Conservation (phyloP, 2,113 vertebrate species). For the Myocastor coypus region DNA sequence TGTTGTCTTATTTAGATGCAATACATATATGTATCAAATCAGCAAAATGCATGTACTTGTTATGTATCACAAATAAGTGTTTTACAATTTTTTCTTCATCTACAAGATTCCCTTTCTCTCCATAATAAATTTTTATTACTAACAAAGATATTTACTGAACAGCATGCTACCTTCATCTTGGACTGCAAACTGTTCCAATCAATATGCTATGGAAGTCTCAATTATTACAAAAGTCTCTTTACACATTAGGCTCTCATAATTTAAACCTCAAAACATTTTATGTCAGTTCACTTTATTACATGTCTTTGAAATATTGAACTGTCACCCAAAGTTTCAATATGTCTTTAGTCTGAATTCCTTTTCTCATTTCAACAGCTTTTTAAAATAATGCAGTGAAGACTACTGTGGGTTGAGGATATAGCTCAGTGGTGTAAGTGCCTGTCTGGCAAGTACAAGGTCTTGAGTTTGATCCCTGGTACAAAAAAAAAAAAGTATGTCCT, state of each 20-base stretch:
- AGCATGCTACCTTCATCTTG: background rate
- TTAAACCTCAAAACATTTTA: constrained; percentile 1
- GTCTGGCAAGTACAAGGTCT: too few species aligned
- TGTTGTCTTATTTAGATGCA: background rate
- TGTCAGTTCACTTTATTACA: constrained; percentile 35
- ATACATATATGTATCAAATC: too few species aligned
- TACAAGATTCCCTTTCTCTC: constrained; percentile 25
- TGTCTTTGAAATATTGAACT: background rate
- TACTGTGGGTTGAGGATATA: background rate
- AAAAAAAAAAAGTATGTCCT: constrained; percentile 66
- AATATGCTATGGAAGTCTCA: background rate
- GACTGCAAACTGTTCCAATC: background rate
- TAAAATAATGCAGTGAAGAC: constrained; percentile 60
- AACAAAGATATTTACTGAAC: background rate
- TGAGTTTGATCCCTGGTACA: too few species aligned
- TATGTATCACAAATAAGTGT: background rate
- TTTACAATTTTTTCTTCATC: constrained; percentile 47
- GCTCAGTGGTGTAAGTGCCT: too few species aligned
- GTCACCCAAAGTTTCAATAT: background rate
- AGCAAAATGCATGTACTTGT: too few species aligned
- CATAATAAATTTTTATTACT: constrained; percentile 18
- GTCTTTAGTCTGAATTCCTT: constrained; percentile 8
- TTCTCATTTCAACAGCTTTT: constrained; percentile 69
- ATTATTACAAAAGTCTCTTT: constrained; percentile 5
- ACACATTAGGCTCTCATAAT: background rate